Percentiles rank a stretch among this genome's conserved stretches.
Evolutionary conservation across 1,140 invertebrate genomes (phyloP).

Genomic region (Cephus cinctus): DNA sequence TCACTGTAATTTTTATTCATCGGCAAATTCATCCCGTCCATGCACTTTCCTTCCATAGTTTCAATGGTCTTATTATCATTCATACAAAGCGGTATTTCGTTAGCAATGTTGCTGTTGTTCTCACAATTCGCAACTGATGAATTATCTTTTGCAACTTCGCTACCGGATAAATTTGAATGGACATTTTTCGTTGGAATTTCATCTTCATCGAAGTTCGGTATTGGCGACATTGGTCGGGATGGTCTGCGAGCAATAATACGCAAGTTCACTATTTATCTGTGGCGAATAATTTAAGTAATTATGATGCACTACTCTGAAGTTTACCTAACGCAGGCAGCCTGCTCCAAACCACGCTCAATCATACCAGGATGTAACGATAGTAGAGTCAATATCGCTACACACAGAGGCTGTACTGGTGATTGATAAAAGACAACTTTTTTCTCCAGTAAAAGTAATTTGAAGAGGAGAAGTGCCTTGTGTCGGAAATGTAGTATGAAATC

Average conservation of each 20-base stretch:
- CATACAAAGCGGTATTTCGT: conserved; percentile 32
- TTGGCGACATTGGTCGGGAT: conserved; percentile 77
- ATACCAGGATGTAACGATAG: conserved; percentile 88
- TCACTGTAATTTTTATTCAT: conserved; percentile 31
- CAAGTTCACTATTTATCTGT: background rate
- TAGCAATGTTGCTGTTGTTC: conserved; percentile 8
- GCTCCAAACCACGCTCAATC: conserved; percentile 82
- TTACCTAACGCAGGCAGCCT: conserved; percentile 79
- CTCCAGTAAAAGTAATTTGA: conserved; percentile 91
- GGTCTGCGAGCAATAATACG: conserved; percentile 52
- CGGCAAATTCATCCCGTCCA: conserved; percentile 30
- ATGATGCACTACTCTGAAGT: conserved; percentile 11
- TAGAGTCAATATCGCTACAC: conserved; percentile 82
- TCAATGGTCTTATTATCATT: conserved; percentile 50
- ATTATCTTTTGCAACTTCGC: conserved; percentile 35
- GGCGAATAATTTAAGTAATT: conserved; percentile 6
- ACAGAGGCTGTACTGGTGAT: conserved; percentile 88
- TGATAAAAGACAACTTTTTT: conserved; percentile 90
- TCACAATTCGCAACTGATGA: conserved; percentile 14
- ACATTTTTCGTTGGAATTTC: conserved; percentile 39
- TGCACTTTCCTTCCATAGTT: conserved; percentile 49
- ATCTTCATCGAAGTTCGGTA: conserved; percentile 64
- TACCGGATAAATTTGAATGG: conserved; percentile 41
- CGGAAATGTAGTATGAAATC: conserved; percentile 84
- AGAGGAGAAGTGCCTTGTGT: conserved; percentile 90